A percentile compares a stretch with the other conserved stretches of the same genome.
These are phyloP conservation scores for Bothrops jararaca DNA, from an alignment of 2,113 vertebrate genomes.

Conservation along the genomic window DNA sequence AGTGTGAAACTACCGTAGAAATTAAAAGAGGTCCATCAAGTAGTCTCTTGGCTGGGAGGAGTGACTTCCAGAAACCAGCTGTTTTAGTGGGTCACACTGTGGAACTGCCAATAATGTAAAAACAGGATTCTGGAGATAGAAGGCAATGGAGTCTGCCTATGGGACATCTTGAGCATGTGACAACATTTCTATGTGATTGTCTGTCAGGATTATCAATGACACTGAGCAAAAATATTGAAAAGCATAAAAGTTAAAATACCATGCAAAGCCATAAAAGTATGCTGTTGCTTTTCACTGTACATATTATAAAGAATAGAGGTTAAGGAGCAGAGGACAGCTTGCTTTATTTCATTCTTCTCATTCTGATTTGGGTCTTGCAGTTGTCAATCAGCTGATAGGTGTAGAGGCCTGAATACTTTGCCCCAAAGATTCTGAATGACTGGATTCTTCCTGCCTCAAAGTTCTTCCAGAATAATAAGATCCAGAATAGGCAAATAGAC, in stretches of 20 bases:
- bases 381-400: too few relatives aligned
- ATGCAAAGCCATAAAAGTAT: not conserved
- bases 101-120: constrained; percentile 44
- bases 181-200: too few relatives aligned
- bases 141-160: constrained; percentile 56
- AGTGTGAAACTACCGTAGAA: constrained; percentile 13
- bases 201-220: constrained; percentile 1
- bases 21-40: constrained; percentile 1
- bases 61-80: constrained; percentile 69
- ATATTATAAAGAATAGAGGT: not conserved
- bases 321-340: not conserved
- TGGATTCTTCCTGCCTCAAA: not conserved
- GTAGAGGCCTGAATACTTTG: not conserved
- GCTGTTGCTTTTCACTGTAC: too few relatives aligned
- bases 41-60: constrained; percentile 11
- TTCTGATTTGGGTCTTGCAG: not conserved
- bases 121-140: constrained; percentile 30
- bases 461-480: not conserved
- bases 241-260: not conserved
- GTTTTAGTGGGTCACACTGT: constrained; percentile 46
- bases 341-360: not conserved
- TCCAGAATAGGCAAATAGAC: not conserved
- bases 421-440: not conserved
- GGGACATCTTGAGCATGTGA: constrained; percentile 35
- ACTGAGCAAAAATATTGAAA: not conserved